Conservation (phyloP, 2,797 vertebrate species). For the Leuciscus waleckii region DNA sequence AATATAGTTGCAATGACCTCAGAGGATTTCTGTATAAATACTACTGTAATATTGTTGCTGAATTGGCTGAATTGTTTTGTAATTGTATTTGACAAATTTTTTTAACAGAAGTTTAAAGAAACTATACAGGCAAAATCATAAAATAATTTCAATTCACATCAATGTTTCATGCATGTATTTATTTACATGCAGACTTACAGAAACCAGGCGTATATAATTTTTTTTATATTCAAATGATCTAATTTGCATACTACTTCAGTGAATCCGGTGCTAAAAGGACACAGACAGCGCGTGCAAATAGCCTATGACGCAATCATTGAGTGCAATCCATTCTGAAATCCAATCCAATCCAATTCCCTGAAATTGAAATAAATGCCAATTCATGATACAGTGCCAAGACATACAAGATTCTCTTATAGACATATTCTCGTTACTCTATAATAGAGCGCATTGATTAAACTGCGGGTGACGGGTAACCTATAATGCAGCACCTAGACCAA, state of each 20-base stretch:
- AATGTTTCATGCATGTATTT: neutral
- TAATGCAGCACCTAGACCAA: conserved; percentile 1
- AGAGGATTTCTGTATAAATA: neutral
- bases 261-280: neutral
- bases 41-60: neutral
- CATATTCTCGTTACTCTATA: neutral
- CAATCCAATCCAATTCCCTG: neutral
- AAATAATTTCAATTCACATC: neutral
- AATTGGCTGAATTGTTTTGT: neutral
- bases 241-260: neutral
- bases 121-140: neutral
- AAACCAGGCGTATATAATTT: neutral
- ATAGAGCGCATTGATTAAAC: conserved; percentile 9
- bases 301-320: neutral
- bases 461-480: conserved; percentile 1
- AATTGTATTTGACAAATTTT: neutral
- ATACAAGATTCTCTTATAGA: conserved; percentile 19
- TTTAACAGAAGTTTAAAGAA: neutral
- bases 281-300: neutral
- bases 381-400: neutral
- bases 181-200: neutral
- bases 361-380: conserved; percentile 32
- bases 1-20: neutral
- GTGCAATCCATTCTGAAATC: neutral
- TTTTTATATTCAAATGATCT: neutral